Percentiles rank a stretch among this genome's conserved stretches.
Evolutionary conservation across 2,797 vertebrate species (phyloP).

Genomic region (Arnoldichthys spilopterus): DNA sequence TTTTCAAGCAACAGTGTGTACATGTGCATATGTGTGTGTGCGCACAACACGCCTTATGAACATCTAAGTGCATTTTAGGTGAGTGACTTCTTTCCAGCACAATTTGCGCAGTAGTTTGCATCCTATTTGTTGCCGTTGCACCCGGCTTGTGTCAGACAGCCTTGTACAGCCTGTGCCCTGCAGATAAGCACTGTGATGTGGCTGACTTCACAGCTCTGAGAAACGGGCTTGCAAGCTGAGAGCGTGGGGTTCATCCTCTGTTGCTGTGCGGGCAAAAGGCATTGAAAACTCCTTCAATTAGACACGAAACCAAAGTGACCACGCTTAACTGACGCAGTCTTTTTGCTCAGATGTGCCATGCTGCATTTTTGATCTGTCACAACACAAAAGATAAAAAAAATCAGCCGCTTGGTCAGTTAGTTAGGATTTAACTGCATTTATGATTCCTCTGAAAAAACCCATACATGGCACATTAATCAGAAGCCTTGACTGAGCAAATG

Average conservation of each 20-base stretch:
- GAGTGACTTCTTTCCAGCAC: conserved; percentile 40
- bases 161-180: conserved; percentile 53
- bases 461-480: conserved; percentile 16
- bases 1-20: not conserved
- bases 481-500: conserved; percentile 49
- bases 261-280: conserved; percentile 46
- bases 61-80: conserved; percentile 44
- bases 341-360: not conserved
- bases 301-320: conserved; percentile 42
- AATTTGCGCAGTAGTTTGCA: conserved; percentile 46
- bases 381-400: conserved; percentile 1
- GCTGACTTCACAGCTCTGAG: conserved; percentile 50
- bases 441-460: conserved; percentile 18
- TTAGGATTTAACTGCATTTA: conserved; percentile 11
- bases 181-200: conserved; percentile 53
- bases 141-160: conserved; percentile 42
- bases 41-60: conserved; percentile 25
- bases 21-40: not conserved
- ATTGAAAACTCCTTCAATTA: conserved; percentile 53
- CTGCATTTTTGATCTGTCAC: conserved; percentile 16
- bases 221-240: conserved; percentile 46
- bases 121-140: conserved; percentile 45
- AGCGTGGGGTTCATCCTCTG: conserved; percentile 45
- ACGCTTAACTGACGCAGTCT: not conserved
- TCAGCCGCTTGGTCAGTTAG: not conserved